Evolutionary conservation across 2,888 invertebrate species (phyloP).

Genomic region (Eupithecia centaureata): DNA sequence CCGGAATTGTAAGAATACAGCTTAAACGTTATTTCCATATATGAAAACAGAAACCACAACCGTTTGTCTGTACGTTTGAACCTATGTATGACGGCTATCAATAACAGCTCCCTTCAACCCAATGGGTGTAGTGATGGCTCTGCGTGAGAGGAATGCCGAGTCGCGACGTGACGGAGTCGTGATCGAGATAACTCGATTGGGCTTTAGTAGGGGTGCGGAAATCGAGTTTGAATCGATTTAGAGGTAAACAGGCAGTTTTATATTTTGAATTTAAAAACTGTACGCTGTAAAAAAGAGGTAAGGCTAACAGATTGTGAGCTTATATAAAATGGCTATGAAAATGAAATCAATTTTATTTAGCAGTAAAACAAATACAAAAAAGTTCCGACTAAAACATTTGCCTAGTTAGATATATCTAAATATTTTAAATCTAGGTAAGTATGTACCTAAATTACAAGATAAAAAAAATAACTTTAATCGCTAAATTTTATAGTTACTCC

Average conservation of each 20-base stretch:
- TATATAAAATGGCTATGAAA: no score
- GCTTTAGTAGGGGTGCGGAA: background rate
- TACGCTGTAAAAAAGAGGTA: background rate
- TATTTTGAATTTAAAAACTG: background rate
- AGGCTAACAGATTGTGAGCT: background rate
- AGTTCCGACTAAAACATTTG: no score
- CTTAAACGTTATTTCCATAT: no score
- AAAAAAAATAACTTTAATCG: no score
- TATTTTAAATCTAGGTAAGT: no score
- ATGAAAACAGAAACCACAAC: background rate
- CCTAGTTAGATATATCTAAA: no score
- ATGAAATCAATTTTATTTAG: no score
- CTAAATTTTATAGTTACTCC: no score
- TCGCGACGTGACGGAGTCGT: background rate
- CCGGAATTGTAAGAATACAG: no score
- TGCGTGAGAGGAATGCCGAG: background rate
- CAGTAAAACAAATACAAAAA: no score
- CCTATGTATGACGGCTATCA: constrained; percentile 5
- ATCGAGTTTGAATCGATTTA: constrained; percentile 4
- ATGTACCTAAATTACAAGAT: no score
- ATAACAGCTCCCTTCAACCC: constrained; percentile 8
- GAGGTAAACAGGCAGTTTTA: constrained; percentile 6
- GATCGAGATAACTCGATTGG: constrained; percentile 9
- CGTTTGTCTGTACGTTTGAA: background rate
- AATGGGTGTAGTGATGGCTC: background rate